Base-by-base conservation (phyloP, 2,888 invertebrate genomes). In the Andrena fulva region DNA sequence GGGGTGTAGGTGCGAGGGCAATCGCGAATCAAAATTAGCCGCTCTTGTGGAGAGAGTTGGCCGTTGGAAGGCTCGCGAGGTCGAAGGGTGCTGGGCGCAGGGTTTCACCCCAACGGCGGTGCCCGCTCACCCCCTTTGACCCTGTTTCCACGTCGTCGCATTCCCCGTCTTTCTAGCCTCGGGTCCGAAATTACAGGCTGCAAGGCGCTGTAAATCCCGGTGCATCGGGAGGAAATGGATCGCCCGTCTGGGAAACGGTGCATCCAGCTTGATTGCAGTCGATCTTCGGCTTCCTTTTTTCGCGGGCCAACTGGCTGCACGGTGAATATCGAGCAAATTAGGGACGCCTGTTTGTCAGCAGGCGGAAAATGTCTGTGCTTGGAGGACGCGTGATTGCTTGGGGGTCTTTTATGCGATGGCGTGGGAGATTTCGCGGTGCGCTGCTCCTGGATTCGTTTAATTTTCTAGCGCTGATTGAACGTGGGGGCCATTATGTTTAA, bases 21-120 rank as follows among this genome's bases (percentile, higher is more conserved):
- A 77, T 83, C 80, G 85, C 77, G 84, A 84, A 73, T 85, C 84
- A 84, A 85, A 84, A 85, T 85, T 85, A 85, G 85, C 85, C 67
- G 66, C 84, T 75, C 85, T 85, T 85, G 85, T 85, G 56, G 70
- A 66, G 72, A 35, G n/a, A 35, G 72, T 48, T 33, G 52, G 42
- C 50, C 35, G 67, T 64, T 50, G 71, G 33, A 66, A 67, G 72
- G 59, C 73, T 80, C 80, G 82, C 69, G 80, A 68, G 69, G 12
- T 60, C 82, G 77, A 76, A 80, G 80, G 82, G 75, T 68, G 62
- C 67, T 59, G 20, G 54, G 68, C 71, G 69, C 59, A 35, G 77
- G 72, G 77, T 77, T 77, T 71, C 77, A 42, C 59, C 70, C 71
- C 63, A 68, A 76, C 50, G 76, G 31, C 64, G 50, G 35, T 42